Base-by-base conservation (phyloP, 2,888 invertebrate genomes). In the Macrosiphum euphorbiae region DNA sequence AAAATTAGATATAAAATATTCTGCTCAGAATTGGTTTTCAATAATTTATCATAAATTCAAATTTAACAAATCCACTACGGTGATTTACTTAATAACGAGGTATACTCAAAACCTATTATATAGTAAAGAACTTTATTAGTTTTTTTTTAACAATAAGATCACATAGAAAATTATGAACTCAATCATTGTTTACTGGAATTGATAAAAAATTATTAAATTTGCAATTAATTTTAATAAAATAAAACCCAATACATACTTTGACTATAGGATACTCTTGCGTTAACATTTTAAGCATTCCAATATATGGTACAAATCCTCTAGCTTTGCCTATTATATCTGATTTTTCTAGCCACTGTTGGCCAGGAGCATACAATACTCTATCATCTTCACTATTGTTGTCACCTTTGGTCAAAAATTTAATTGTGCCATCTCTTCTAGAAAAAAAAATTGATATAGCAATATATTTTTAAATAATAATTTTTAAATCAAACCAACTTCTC, bases 371-470 rank as follows among this genome's bases (percentile, higher is more conserved):
- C 89, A 99, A 96, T 92, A 99, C 99, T 96, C 99, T 97, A 96
- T 99, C 99, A 96, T 99, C 99, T 0, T 99, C 99, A 96, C 98
- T 98, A 96, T 99, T 99, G 96, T 99, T 99, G 96, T 99, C 99
- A 95, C 99, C 99, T 97, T 99, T 99, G 87, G 99, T 99, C 94
- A 99, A 96, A 96, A 99, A 99, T 96, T 99, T 99, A 0, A 99
- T 98, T 86, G 98, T 98, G 58, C 98, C 98, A 96, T 99, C 98
- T 95, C 97, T 97, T 96, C 97, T 97, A 94, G 94, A 95, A 95
- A 86, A 44, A 55, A 55, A n/a, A 93, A 84, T 44, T 52, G 8
- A 78, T 78, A 78, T 20, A 85, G 26, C n/a, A 8, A 47, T 0
- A 58, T 28, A 16, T 44, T 55, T 89, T 52, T 52, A 20, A 88